Conservation (phyloP, 2,888 invertebrate genomes). For the Eupithecia pulchellata region DNA sequence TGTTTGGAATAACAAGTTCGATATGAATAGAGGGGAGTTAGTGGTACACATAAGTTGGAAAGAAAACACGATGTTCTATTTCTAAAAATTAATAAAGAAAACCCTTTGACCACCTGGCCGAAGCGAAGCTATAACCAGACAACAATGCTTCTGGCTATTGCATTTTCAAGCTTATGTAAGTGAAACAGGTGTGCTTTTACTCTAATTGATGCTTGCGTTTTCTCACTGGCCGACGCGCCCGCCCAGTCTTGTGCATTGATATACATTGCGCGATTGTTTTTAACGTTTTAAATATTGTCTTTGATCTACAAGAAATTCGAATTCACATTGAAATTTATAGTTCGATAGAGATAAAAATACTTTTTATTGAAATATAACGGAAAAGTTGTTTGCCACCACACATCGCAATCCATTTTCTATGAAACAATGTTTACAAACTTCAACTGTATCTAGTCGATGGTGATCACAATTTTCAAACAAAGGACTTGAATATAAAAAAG, state of each 20-base stretch:
- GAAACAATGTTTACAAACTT: not conserved
- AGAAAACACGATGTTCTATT: not conserved
- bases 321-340: no score
- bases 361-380: no score
- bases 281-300: not conserved
- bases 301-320: not conserved
- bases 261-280: not conserved
- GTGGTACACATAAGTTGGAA: no score
- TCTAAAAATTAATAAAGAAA: not conserved
- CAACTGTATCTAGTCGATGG: no score
- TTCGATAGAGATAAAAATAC: no score
- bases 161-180: not conserved
- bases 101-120: not conserved
- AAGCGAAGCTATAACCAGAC: not conserved
- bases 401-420: not conserved
- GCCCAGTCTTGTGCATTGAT: not conserved
- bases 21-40: no score
- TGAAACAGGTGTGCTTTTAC: slow-evolving; percentile 17
- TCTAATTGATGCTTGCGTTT: slow-evolving; percentile 38
- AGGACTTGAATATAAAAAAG: no score
- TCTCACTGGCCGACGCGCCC: slow-evolving; percentile 14
- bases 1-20: no score
- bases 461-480: no score
- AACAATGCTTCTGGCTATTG: not conserved
- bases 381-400: not conserved